Evolutionary conservation across 2,888 invertebrate genomes (phyloP), one percentile per base, ranked within the genome.

Genomic region (Cheiracanthium punctorium): DNA sequence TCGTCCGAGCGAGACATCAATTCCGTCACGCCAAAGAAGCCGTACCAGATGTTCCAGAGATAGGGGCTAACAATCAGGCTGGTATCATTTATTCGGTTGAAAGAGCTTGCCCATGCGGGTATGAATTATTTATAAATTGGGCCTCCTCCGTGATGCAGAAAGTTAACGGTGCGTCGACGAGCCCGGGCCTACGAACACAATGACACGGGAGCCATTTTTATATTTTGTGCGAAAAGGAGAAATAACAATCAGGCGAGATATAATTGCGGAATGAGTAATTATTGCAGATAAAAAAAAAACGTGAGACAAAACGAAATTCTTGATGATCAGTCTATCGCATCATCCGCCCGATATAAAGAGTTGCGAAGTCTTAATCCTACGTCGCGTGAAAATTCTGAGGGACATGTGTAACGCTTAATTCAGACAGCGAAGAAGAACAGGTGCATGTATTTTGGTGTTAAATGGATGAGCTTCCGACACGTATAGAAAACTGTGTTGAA

Each of bases 81-180:
- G 65, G 41, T 64, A 41, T 65, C 75, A 75, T 75, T 75, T 75
- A 75, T 64, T 64, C 75, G 75, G 33, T 64, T 75, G 64, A 41
- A 30, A 52, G 69, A 28, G 30, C 43, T 30, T 20, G 71, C 32
- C 29, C 17, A 72, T 80, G 67, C 80, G 72, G 65, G 80, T 24
- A 65, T 72, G 80, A 72, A 80, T 80, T 43, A 80, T 80, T 64
- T 37, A 80, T 71, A 28, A 70, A 43, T 30, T 7, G 37, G 37
- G 37, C 4, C 37, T n/a, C 14, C 12, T 20, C 37, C 69, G 5
- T 20, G 52, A 52, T 37, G 24, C 14, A 24, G 17, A 43, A 29
- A 67, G 76, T 32, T 77, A 77, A 77, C 77, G 70, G 77, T 58
- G 58, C 24, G 58, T 7, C 17, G 58, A 58, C 24, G 1, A 58